Evolutionary conservation across 2,113 vertebrate genomes (phyloP), one percentile per base, ranked within the genome.

Genomic region (Ceyx melanurus): DNA sequence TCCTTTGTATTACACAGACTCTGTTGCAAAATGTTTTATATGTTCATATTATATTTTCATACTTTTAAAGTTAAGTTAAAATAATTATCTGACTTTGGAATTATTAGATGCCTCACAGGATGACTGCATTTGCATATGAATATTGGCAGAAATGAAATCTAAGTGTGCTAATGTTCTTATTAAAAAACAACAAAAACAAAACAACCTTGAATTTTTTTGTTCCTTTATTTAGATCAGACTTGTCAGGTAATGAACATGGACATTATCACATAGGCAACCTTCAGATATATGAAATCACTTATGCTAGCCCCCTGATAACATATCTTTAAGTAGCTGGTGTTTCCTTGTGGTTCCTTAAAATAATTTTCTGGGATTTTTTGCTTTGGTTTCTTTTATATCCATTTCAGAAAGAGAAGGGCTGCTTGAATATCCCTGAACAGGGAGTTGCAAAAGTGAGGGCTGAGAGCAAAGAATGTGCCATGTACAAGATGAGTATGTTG

Each of bases 1-100:
- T 87, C 33, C 35, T 89, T 87, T 85, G 21, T 76, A 45, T 85
- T 82, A 26, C 19, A 88, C 20, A 84, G 21, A 88, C 25, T 35
- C 61, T 58, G 23, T 75, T 31, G 18, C 64, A 58, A 75, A 85
- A 54, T 80, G 20, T 88, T 94, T 92, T 95, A 77, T 66, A 89
- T 37, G 25, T 89, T 91, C 89, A 65, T 90, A 85, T 82, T 77
- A 60, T 94, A 93, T 92, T 94, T 96, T 93, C 29, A 19, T 83
- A 88, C 53, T 83, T 92, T 91, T 92, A 62, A 66, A 82, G 28
- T 74, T 64, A 92, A 74, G 43, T 91, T 88, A 67, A 93, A 83
- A 58, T 29, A 51, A 12, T 86, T 82, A 13, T 26, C 42, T 95
- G 86, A 82, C 57, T 76, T 78, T 80, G 35, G 31, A 87, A 61